These are phyloP conservation scores for Nematopogon swammerdamellus DNA, from an alignment of 2,888 invertebrate genomes.

Conservation along the genomic window DNA sequence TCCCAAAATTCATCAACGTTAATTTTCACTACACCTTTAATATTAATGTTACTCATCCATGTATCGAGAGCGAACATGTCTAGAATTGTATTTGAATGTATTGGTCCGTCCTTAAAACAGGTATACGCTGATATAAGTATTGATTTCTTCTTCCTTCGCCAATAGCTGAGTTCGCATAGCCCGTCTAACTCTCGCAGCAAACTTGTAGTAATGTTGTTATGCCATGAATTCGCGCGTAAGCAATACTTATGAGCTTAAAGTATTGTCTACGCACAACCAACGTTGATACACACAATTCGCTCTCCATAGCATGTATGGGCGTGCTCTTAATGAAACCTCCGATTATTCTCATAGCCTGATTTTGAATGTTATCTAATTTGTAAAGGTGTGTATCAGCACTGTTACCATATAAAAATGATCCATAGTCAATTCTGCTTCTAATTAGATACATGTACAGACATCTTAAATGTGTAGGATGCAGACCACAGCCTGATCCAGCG, in stretches of 20 bases:
- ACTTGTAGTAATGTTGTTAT: background rate
- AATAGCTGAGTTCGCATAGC: background rate
- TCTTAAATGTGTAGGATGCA: conserved; percentile 14
- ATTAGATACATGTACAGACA: conserved; percentile 14
- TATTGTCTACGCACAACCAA: conserved; percentile 9
- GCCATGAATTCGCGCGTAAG: conserved; percentile 3
- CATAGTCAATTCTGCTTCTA: conserved; percentile 15
- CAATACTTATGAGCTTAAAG: conserved; percentile 9
- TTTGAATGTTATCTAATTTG: conserved; percentile 14
- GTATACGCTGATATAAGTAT: background rate
- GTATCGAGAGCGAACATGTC: conserved; percentile 1
- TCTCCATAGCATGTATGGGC: conserved; percentile 12
- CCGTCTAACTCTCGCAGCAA: background rate
- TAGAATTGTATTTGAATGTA: background rate
- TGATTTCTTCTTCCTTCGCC: background rate
- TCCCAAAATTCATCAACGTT: background rate
- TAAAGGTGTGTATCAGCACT: conserved; percentile 8
- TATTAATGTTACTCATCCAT: background rate
- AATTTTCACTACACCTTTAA: background rate
- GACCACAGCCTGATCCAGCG: conserved; percentile 13
- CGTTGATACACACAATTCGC: conserved; percentile 12
- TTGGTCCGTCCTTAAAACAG: background rate
- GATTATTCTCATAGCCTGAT: conserved; percentile 11
- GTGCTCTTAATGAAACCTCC: conserved; percentile 13
- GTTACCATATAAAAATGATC: conserved; percentile 11